A percentile compares a stretch with the other conserved stretches of the same genome.
These are phyloP conservation scores for Gallinago media DNA, from an alignment of 2,113 vertebrate genomes.

Conservation along the genomic window DNA sequence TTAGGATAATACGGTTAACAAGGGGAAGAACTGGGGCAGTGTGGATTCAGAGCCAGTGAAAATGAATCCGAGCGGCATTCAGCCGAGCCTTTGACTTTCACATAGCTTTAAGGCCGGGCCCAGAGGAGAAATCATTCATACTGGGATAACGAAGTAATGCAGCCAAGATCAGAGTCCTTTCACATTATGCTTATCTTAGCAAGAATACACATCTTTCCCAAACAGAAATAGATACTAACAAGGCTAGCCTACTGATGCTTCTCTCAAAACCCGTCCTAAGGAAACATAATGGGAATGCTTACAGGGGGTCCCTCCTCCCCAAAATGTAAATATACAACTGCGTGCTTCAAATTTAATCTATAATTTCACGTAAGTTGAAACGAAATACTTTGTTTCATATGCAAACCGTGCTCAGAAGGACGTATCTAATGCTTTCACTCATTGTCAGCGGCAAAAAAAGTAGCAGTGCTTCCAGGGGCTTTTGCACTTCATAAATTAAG, in stretches of 20 bases:
- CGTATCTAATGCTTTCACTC: background rate
- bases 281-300: background rate
- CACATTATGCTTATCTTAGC: background rate
- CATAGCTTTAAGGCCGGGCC: background rate
- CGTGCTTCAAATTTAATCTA: background rate
- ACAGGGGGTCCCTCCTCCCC: background rate
- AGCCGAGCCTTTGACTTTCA: background rate
- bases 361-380: background rate
- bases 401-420: background rate
- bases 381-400: background rate
- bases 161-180: background rate
- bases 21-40: background rate
- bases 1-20: background rate
- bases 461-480: background rate
- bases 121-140: background rate
- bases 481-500: slow-evolving; percentile 36
- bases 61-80: background rate
- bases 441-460: background rate
- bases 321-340: background rate
- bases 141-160: background rate
- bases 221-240: background rate
- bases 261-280: background rate
- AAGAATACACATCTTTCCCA: background rate
- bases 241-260: background rate
- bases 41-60: background rate